A percentile compares a stretch with the other conserved stretches of the same genome.
These are phyloP conservation scores for Poecilia latipinna DNA, from an alignment of 2,113 vertebrate species.

Conservation along the genomic window DNA sequence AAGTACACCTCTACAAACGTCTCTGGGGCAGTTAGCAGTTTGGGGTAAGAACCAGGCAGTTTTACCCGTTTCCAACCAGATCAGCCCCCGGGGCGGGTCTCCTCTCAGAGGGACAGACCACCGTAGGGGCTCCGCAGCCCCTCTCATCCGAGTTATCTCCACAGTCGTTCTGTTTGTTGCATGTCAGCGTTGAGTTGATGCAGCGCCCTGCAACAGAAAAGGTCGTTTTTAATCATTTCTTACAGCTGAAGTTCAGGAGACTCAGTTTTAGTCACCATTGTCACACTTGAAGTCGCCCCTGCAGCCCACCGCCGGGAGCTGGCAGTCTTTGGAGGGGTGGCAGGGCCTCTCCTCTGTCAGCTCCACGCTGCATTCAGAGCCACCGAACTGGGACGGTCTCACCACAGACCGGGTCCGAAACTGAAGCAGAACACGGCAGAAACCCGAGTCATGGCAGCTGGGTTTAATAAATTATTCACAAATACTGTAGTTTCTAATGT, in stretches of 20 bases:
- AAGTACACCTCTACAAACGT: not conserved
- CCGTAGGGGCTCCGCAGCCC: conserved; percentile 73
- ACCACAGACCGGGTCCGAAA: conserved; percentile 80
- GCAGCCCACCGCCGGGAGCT: conserved; percentile 82
- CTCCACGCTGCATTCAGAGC: conserved; percentile 78
- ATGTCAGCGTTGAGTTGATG: conserved; percentile 82
- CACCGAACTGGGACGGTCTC: conserved; percentile 89
- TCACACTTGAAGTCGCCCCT: conserved; percentile 87
- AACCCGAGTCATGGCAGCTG: not conserved
- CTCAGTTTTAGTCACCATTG: conserved; percentile 80
- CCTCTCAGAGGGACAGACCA: conserved; percentile 73
- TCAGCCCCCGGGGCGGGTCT: conserved; percentile 81
- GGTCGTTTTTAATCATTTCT: not conserved
- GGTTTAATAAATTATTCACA: not conserved
- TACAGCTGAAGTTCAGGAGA: not conserved
- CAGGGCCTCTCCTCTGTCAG: conserved; percentile 84
- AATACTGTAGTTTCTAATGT: too few species aligned
- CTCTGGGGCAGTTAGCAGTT: not conserved
- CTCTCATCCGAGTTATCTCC: conserved; percentile 93
- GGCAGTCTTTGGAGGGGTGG: conserved; percentile 84
- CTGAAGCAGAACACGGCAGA: conserved; percentile 69
- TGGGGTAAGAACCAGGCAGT: conserved; percentile 11
- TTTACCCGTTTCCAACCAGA: conserved; percentile 85
- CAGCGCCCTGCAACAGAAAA: conserved; percentile 84
- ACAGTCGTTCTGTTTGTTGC: conserved; percentile 93